phyloP scores from a whole-genome alignment of 2,888 invertebrate genomes.

The Cinara cedri region DNA sequence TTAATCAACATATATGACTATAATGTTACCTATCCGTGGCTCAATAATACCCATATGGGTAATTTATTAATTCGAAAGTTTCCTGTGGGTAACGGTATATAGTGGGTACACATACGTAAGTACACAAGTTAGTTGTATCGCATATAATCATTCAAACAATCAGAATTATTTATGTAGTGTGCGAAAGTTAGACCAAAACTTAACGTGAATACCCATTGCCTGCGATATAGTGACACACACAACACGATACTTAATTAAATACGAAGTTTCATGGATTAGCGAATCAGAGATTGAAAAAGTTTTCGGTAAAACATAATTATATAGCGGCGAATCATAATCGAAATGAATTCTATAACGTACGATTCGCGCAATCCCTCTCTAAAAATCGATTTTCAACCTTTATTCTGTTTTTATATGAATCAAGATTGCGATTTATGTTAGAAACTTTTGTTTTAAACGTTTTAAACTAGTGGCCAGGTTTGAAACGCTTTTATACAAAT shows the following conservation, averaged over 20 bases:
- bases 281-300: neutral
- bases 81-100: neutral
- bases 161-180: neutral
- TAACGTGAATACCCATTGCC: neutral
- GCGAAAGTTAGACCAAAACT: neutral
- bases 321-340: too few species aligned
- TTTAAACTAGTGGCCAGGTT: too few species aligned
- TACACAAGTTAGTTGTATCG: neutral
- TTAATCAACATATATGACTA: neutral
- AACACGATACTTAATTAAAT: neutral
- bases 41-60: too few species aligned
- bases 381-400: too few species aligned
- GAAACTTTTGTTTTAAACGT: too few species aligned
- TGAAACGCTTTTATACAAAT: too few species aligned
- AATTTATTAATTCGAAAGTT: neutral
- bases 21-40: neutral
- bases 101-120: too few species aligned
- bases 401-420: too few species aligned
- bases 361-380: too few species aligned
- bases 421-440: too few species aligned
- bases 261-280: neutral
- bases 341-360: too few species aligned
- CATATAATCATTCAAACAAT: constrained; percentile 6
- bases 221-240: neutral
- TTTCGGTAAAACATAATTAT: too few species aligned